phyloP scores from a whole-genome alignment of 2,797 vertebrate genomes.

The Gallinago solitaria region DNA sequence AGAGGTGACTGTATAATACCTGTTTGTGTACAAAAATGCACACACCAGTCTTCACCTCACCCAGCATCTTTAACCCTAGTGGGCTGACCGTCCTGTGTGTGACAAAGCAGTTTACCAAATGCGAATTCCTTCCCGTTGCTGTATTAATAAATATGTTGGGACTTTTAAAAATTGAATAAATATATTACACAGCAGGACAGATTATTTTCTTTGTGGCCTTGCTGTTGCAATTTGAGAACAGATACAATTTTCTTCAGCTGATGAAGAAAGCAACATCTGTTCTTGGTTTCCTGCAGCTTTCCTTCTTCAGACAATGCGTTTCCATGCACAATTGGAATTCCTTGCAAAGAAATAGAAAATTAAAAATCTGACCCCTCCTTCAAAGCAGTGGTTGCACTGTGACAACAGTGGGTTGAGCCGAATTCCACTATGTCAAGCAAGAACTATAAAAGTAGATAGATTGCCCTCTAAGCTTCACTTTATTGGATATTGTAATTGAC shows the following conservation, averaged over 20 bases:
- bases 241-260: conserved; percentile 62
- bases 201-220: conserved; percentile 68
- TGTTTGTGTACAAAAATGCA: neutral
- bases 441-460: conserved; percentile 84
- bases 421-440: conserved; percentile 77
- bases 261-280: conserved; percentile 50
- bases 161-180: conserved; percentile 69
- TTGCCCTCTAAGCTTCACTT: conserved; percentile 85
- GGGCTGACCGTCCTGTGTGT: neutral
- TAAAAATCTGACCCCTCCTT: conserved; percentile 53
- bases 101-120: conserved; percentile 24
- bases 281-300: conserved; percentile 62
- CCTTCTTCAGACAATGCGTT: conserved; percentile 41
- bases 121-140: conserved; percentile 31
- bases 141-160: conserved; percentile 46
- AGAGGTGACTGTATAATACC: neutral
- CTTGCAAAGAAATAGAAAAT: conserved; percentile 24
- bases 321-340: conserved; percentile 39
- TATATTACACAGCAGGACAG: conserved; percentile 74
- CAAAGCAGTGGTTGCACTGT: conserved; percentile 63
- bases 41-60: neutral
- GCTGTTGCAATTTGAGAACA: conserved; percentile 62
- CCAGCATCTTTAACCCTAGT: neutral
- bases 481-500: conserved; percentile 90
- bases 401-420: conserved; percentile 80